Conservation (phyloP, 2,113 vertebrate species). For the Amia ocellicauda region DNA sequence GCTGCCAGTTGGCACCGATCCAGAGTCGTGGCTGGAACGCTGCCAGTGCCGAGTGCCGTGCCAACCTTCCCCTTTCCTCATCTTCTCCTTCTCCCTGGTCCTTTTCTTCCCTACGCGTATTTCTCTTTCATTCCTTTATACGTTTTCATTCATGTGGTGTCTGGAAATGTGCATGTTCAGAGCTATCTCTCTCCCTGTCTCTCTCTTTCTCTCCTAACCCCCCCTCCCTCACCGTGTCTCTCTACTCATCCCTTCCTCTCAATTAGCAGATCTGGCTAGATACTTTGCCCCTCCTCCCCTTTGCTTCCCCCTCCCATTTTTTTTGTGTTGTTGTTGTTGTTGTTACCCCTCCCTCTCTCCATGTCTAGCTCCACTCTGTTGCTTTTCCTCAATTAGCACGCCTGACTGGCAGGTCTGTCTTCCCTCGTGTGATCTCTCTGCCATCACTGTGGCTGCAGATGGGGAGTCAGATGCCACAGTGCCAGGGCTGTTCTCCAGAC, state of each 20-base stretch:
- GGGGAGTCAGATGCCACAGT: no score
- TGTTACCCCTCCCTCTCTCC: constrained; percentile 39
- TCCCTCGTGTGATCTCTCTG: constrained; percentile 40
- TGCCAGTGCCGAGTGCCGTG: background rate
- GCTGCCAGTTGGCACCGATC: constrained; percentile 2
- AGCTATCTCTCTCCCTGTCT: constrained; percentile 24
- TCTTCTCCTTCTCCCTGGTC: constrained; percentile 44
- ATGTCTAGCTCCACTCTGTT: constrained; percentile 54
- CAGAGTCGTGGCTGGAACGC: background rate
- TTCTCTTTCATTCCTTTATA: constrained; percentile 38
- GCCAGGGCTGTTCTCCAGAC: no score
- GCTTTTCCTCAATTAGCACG: constrained; percentile 64
- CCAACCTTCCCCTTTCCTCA: constrained; percentile 36
- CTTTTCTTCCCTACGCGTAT: constrained; percentile 24
- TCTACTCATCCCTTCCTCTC: constrained; percentile 62
- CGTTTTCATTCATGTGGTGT: no score
- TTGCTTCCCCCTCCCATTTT: constrained; percentile 27
- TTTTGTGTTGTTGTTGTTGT: no score
- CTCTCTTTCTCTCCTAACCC: constrained; percentile 24
- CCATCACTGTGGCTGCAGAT: background rate
- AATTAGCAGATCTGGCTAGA: constrained; percentile 64
- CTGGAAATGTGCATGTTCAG: no score
- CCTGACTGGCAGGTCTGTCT: constrained; percentile 55
- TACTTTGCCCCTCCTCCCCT: constrained; percentile 43
- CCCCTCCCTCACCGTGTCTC: constrained; percentile 26